phyloP scores from a whole-genome alignment of 1,140 invertebrate species.

The Schmidtea mediterranea region DNA sequence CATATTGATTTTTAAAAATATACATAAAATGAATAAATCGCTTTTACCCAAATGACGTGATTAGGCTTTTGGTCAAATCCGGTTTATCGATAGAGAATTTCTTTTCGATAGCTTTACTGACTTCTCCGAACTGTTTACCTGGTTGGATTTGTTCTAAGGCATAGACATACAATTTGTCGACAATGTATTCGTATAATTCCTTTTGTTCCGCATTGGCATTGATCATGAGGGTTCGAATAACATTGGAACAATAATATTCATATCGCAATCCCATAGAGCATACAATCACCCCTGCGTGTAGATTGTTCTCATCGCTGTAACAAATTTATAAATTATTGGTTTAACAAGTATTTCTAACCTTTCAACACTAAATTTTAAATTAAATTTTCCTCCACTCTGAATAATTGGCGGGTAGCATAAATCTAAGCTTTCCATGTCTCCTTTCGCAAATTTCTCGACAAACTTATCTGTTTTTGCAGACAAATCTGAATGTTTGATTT shows the following conservation, averaged over 20 bases:
- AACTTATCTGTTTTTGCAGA: conserved; percentile 74
- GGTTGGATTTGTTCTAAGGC: neutral
- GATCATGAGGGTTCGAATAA: conserved; percentile 80
- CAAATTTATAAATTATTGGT: no score
- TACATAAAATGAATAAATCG: no score
- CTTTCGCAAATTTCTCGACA: conserved; percentile 50
- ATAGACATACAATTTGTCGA: neutral
- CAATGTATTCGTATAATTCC: neutral
- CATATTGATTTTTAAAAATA: no score
- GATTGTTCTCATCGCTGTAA: conserved; percentile 62
- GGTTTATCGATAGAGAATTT: conserved; percentile 63
- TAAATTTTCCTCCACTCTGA: conserved; percentile 86
- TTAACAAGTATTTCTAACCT: conserved; percentile 22
- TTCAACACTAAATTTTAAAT: conserved; percentile 69
- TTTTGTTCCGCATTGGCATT: conserved; percentile 37
- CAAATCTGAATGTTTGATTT: conserved; percentile 62
- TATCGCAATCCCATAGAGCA: conserved; percentile 75
- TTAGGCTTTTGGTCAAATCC: conserved; percentile 57
- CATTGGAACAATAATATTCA: conserved; percentile 92
- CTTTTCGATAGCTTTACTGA: conserved; percentile 55
- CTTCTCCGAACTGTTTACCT: conserved; percentile 50
- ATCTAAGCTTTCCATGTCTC: conserved; percentile 51
- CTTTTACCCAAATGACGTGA: conserved; percentile 56
- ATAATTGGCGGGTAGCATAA: conserved; percentile 95
- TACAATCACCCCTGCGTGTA: conserved; percentile 85